Evolutionary conservation across 2,113 vertebrate genomes (phyloP), one percentile per base, ranked within the genome.

Genomic region (Mirza zaza): DNA sequence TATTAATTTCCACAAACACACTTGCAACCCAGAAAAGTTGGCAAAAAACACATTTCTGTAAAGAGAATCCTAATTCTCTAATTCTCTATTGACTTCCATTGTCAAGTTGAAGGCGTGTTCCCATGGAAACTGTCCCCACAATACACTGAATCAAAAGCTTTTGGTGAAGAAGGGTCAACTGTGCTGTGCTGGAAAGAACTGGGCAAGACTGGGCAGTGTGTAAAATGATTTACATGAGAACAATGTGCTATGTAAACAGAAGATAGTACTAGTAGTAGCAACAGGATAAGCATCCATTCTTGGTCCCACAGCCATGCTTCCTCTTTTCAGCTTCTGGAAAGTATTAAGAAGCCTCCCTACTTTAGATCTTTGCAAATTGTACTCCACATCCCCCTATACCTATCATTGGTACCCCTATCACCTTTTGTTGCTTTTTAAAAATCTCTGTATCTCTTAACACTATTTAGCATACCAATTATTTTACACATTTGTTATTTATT

Each of bases 41-140:
- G 76, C 81, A 90, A 85, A 90, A 94, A 95, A 50, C 80, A 79
- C 45, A 92, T 87, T 92, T 77, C 59, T 85, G 70, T 88, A 87
- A 93, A 97, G 87, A 94, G 77, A 85, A 94, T 92, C 48, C 65
- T 91, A 95, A 82, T 92, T 95, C 45, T 91, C 68, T 48, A 90
- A 96, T 96, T 97, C 45, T 96, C 55, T 89, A 90, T 95, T 93
- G 93, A 96, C 79, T 95, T 95, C 65, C 80, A 68, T 87, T 96
- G 92, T 95, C 87, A 97, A 96, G 87, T 97, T 84, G 63, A 96
- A 95, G 75, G 63, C 12, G 0, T 87, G 93, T 97, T 96, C 59
- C 91, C 81, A 96, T 94, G 93, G 87, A 96, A 97, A 97, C 93
- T 80, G 57, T 95, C 92, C 88, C 57, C 32, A 83, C 50, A 95